These are phyloP conservation scores for Irena cyanogastra DNA, from an alignment of 2,113 vertebrate genomes.

Conservation along the genomic window DNA sequence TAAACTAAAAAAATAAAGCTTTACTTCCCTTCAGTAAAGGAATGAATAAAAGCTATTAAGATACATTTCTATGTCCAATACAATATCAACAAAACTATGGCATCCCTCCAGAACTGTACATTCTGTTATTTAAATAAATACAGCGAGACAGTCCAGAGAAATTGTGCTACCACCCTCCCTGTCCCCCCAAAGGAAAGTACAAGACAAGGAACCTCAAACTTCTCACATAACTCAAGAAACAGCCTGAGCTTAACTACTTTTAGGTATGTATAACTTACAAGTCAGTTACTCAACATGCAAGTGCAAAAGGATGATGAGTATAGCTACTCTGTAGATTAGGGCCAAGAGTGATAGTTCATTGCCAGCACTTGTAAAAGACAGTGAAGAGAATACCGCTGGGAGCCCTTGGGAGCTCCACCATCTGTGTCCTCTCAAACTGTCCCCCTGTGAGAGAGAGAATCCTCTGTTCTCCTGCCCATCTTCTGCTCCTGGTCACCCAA, in stretches of 20 bases:
- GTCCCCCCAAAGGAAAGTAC: neutral
- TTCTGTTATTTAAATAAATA: neutral
- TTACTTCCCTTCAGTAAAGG: neutral
- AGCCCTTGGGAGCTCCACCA: neutral
- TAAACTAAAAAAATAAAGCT: conserved; percentile 1
- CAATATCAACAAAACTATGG: neutral
- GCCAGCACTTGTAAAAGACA: neutral
- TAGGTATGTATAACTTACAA: neutral
- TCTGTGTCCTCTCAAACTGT: neutral
- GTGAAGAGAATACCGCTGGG: neutral
- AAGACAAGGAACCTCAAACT: neutral
- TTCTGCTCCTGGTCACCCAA: neutral
- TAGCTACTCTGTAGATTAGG: neutral
- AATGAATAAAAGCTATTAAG: neutral
- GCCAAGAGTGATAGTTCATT: neutral
- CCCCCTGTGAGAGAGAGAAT: too few relatives aligned
- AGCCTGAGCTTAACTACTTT: neutral
- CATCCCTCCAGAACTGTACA: neutral
- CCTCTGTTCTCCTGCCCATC: neutral
- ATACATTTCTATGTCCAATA: neutral
- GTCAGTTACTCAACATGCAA: neutral
- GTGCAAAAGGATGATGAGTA: neutral
- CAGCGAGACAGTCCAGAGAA: neutral
- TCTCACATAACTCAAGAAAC: neutral
- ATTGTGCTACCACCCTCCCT: neutral